Conservation (phyloP, 2,113 vertebrate species). For the Rhinopithecus roxellana region DNA sequence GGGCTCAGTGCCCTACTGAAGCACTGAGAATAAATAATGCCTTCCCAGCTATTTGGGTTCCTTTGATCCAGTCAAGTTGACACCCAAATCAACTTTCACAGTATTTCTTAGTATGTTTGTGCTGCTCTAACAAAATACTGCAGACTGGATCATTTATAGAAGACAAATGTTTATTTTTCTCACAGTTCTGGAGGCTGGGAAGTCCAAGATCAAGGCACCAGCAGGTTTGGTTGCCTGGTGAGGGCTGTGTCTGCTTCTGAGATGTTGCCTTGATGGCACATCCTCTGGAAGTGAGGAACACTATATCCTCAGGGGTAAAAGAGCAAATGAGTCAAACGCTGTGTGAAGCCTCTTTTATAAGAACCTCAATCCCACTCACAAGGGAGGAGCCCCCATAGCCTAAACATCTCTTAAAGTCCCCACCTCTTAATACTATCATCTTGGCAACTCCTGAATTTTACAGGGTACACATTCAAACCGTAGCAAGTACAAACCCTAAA, state of each 20-base stretch:
- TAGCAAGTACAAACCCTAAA: background rate
- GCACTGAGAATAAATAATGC: background rate
- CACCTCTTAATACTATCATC: background rate
- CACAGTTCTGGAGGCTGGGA: background rate
- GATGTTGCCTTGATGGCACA: background rate
- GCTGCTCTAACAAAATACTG: background rate
- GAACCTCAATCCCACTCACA: background rate
- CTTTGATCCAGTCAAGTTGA: background rate
- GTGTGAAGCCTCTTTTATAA: background rate
- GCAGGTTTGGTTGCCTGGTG: background rate
- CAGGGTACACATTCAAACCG: background rate
- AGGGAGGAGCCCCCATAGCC: background rate
- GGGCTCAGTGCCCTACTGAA: background rate
- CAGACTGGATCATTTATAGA: background rate
- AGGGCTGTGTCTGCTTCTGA: background rate
- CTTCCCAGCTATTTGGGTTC: background rate
- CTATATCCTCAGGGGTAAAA: background rate
- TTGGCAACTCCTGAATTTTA: background rate
- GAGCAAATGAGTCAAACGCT: too few relatives aligned
- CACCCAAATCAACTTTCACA: background rate
- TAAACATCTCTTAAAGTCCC: background rate
- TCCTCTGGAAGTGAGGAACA: background rate
- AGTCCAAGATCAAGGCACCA: background rate
- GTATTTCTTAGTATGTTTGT: background rate
- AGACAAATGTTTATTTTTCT: background rate